phyloP scores from a whole-genome alignment of 2,113 vertebrate genomes.

The Piprites chloris region DNA sequence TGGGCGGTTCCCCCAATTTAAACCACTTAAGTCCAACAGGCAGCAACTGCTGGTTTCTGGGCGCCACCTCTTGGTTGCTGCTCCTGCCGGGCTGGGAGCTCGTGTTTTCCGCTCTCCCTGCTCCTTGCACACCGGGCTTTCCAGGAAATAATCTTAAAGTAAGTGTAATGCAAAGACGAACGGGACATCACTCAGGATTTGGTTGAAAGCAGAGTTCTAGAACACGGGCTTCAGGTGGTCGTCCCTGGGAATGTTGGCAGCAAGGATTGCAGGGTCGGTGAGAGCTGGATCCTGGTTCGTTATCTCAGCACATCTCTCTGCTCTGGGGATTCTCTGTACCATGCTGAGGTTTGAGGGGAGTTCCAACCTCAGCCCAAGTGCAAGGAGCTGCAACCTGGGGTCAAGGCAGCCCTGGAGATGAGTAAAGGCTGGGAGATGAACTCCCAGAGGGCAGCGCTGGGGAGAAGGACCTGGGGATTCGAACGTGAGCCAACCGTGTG shows the following conservation, averaged over 20 bases:
- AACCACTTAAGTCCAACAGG: background rate
- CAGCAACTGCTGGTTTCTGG: background rate
- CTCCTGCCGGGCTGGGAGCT: background rate
- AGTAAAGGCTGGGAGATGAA: background rate
- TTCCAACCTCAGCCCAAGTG: background rate
- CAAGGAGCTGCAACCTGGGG: background rate
- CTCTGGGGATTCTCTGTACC: rapidly evolving
- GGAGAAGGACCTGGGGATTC: background rate
- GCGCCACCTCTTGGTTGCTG: slow-evolving; percentile 4
- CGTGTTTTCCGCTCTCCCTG: rapidly evolving
- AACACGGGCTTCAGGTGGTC: rapidly evolving
- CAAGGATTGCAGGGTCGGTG: background rate
- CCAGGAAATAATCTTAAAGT: background rate
- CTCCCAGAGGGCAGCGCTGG: background rate
- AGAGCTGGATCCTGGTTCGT: background rate
- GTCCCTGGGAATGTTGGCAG: rapidly evolving
- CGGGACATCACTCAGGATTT: too few relatives aligned
- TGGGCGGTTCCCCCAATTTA: background rate
- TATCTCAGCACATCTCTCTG: background rate
- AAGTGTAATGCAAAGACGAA: background rate
- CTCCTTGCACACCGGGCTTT: background rate
- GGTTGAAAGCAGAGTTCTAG: background rate
- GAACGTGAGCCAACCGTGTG: background rate
- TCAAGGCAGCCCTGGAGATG: background rate
- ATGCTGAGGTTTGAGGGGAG: background rate